phyloP scores from a whole-genome alignment of 1,140 invertebrate genomes.

The Polypedilum vanderplanki region DNA sequence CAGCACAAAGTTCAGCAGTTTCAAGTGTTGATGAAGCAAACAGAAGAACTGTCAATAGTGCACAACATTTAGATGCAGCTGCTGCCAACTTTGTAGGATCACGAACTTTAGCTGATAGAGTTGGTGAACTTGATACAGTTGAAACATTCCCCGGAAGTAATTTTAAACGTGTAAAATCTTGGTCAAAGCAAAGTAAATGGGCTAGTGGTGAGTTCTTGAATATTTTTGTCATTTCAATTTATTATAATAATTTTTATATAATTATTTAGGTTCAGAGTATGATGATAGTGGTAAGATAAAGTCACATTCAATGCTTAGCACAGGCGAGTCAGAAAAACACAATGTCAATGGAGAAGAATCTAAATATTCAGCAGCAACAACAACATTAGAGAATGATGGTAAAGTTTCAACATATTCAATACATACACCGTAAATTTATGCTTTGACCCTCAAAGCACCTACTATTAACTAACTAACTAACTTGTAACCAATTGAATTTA shows the following conservation, averaged over 20 bases:
- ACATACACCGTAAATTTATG: constrained; percentile 33
- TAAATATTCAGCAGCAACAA: constrained; percentile 42
- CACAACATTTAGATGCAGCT: constrained; percentile 29
- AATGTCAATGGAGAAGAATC: constrained; percentile 40
- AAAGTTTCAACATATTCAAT: constrained; percentile 41
- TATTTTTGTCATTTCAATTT: no score
- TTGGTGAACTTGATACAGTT: constrained; percentile 33
- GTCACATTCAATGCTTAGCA: constrained; percentile 41
- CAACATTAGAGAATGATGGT: constrained; percentile 43
- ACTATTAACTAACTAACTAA: neutral
- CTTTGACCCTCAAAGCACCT: neutral
- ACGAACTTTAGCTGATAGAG: constrained; percentile 29
- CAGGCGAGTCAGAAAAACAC: constrained; percentile 41
- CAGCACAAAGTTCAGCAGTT: constrained; percentile 25
- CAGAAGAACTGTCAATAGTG: neutral
- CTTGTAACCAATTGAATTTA: neutral
- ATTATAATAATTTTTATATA: neutral
- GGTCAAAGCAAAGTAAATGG: constrained; percentile 44
- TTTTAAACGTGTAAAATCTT: constrained; percentile 40
- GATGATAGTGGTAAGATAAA: constrained; percentile 39
- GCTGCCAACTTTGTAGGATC: constrained; percentile 32
- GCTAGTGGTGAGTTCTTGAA: constrained; percentile 35
- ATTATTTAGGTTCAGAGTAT: constrained; percentile 33
- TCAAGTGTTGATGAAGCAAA: neutral
- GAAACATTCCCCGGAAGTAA: constrained; percentile 33